phyloP scores from a whole-genome alignment of 1,140 invertebrate species.

The Neodiprion virginianus region DNA sequence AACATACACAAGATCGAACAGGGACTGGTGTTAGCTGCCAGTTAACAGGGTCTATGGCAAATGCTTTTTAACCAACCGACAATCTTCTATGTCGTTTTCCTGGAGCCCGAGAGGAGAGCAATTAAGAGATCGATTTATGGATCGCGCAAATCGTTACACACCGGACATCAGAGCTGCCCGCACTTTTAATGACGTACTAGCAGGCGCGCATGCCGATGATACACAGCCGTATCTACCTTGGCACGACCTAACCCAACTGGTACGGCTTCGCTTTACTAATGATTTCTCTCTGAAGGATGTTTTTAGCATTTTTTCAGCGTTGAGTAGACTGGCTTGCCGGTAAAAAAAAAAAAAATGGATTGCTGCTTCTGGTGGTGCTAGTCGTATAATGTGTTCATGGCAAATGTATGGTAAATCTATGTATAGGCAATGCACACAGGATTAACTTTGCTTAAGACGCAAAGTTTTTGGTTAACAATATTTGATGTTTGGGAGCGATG shows the following conservation, averaged over 20 bases:
- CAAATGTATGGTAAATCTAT: too few relatives aligned
- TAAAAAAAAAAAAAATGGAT: background rate
- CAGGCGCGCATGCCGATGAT: slow-evolving; percentile 25
- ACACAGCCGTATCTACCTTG: background rate
- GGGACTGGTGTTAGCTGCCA: background rate
- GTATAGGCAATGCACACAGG: too few relatives aligned
- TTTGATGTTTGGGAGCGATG: too few relatives aligned
- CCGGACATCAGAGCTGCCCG: slow-evolving; percentile 36
- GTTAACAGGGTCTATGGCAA: background rate
- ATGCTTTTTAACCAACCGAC: background rate
- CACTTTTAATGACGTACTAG: slow-evolving; percentile 41
- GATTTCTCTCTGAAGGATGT: background rate
- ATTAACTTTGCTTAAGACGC: too few relatives aligned
- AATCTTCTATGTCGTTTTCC: background rate
- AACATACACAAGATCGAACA: background rate
- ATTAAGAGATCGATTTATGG: slow-evolving; percentile 56
- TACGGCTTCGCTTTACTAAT: background rate
- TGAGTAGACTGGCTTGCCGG: background rate
- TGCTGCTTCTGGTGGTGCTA: too few relatives aligned
- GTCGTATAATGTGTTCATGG: too few relatives aligned
- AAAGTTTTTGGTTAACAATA: too few relatives aligned
- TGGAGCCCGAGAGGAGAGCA: slow-evolving; percentile 26
- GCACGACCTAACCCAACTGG: background rate
- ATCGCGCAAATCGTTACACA: slow-evolving; percentile 44
- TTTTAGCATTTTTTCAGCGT: background rate